Conservation (phyloP, 2,797 vertebrate species). For the Liasis olivaceus region DNA sequence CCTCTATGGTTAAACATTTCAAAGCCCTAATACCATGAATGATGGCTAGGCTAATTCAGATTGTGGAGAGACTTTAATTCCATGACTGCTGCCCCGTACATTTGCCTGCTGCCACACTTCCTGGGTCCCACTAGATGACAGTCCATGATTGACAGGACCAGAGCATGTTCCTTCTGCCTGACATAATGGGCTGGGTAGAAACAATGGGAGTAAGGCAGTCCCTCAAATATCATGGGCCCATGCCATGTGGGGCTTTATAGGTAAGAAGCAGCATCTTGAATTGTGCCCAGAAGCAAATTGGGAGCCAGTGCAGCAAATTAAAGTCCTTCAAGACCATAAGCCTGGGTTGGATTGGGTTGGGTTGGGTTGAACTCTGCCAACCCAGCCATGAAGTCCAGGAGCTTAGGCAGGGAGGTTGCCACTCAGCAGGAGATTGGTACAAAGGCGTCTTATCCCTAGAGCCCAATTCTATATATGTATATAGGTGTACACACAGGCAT, state of each 20-base stretch:
- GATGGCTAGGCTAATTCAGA: no score
- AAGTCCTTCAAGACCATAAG: background rate
- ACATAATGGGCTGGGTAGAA: background rate
- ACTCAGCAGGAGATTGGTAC: background rate
- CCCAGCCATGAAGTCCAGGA: background rate
- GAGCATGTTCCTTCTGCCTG: background rate
- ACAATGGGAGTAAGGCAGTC: background rate
- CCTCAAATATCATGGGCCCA: background rate
- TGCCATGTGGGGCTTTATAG: no score
- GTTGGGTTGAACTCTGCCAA: background rate
- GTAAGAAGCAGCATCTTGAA: background rate
- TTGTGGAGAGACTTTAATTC: no score
- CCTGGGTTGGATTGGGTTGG: background rate
- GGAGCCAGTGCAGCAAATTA: background rate
- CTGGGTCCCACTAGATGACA: background rate
- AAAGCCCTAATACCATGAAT: no score
- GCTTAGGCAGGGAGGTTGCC: background rate
- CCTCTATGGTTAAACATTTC: background rate
- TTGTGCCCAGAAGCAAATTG: background rate
- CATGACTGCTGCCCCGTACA: no score
- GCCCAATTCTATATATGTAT: background rate
- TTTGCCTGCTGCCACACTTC: background rate
- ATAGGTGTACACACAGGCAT: background rate
- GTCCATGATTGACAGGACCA: background rate
- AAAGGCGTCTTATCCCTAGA: background rate